Conservation (phyloP, 2,888 invertebrate species). For the Arge pagana region DNA sequence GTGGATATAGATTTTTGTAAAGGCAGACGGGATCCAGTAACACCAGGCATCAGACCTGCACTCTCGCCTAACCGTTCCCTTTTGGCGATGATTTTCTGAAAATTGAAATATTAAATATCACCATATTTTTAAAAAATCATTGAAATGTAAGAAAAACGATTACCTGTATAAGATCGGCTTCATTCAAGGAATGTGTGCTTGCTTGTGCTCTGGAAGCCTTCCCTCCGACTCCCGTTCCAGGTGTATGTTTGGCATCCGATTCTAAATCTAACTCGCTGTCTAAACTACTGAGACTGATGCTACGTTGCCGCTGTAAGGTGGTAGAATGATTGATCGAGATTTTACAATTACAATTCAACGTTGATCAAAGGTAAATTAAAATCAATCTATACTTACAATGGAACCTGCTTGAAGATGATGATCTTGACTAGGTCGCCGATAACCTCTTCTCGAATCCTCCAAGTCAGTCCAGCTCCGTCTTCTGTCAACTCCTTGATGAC, state of each 20-base stretch:
- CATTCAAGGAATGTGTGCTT: conserved; percentile 84
- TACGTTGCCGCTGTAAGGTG: conserved; percentile 54
- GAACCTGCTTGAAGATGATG: conserved; percentile 49
- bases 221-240: conserved; percentile 58
- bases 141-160: conserved; percentile 36
- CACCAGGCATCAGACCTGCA: conserved; percentile 54
- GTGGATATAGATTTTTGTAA: conserved; percentile 90
- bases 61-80: conserved; percentile 60
- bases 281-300: conserved; percentile 77
- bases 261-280: conserved; percentile 80
- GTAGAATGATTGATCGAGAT: not conserved
- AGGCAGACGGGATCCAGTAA: conserved; percentile 71
- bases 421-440: conserved; percentile 50
- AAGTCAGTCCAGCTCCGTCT: conserved; percentile 88
- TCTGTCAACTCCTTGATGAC: conserved; percentile 63
- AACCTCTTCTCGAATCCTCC: conserved; percentile 63
- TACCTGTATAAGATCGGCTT: conserved; percentile 80
- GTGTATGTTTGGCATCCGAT: conserved; percentile 60
- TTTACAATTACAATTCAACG: not conserved
- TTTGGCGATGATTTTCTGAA: conserved; percentile 71
- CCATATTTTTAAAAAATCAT: not conserved
- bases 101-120: conserved; percentile 55
- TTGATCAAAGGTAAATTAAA: conserved; percentile 1
- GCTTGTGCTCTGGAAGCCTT: conserved; percentile 55
- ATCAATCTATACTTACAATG: conserved; percentile 44